Evolutionary conservation across 2,888 invertebrate species (phyloP), one percentile per base, ranked within the genome.

Genomic region (Apodemia zela): DNA sequence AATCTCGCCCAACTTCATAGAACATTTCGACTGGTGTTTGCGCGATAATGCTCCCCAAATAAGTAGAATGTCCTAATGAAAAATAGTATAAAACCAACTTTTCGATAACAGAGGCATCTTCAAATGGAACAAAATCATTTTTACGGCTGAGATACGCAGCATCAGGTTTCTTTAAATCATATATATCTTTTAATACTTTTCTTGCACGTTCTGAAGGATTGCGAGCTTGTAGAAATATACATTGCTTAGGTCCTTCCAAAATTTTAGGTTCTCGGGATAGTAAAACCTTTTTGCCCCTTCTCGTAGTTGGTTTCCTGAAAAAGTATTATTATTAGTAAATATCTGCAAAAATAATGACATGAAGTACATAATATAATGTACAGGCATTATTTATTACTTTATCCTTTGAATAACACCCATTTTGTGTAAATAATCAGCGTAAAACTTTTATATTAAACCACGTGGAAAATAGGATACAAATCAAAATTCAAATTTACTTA

Each of bases 51-150:
- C 4, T 25, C 4, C 25, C n/a, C n/a, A n/a, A n/a, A n/a, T n/a
- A n/a, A 25, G 33, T 33, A 8, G 3, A 33, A 6, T 33, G 7
- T 6, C 6, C 3, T 3, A 7, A 33, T 33, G 33, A 11, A 38
- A 38, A 38, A 38, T 38, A 11, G 6, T 38, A 11, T 11, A 60
- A 29, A n/a, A 82, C 92, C 85, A 85, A 94, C 94, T 93, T 93
- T 85, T 97, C 97, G 69, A 99, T 89, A 4, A 96, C 94, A 0
- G 96, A 94, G 0, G 94, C 92, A 89, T 99, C 96, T 89, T 99
- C 99, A 86, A 99, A 99, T 0, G 99, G 97, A 18, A 97, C 94
- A 67, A 98, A 94, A 69, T 97, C 97, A 91, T 99, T 97, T 80
- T 97, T 98, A 66, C 96, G 93, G 25, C 92, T 93, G 49, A 97